A percentile compares a stretch with the other conserved stretches of the same genome.
Conservation (phyloP, 2,888 invertebrate genomes). For the Desoria tigrina region DNA sequence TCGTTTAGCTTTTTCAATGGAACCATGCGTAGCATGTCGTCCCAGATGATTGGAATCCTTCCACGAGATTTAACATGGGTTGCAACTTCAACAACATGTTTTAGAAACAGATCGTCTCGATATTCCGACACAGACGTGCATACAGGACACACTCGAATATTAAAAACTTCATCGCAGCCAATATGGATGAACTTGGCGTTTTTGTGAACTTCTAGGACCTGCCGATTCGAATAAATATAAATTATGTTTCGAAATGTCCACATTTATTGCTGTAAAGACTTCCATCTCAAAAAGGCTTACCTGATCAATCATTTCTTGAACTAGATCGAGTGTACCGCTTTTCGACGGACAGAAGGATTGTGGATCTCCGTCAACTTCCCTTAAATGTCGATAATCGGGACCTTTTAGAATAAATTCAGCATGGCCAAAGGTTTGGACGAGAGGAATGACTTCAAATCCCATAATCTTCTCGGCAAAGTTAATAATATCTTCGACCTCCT, state of each 20-base stretch:
- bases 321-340: constrained; percentile 64
- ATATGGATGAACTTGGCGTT: constrained; percentile 65
- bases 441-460: constrained; percentile 71
- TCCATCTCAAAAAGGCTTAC: constrained; percentile 56
- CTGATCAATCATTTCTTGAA: constrained; percentile 72
- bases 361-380: constrained; percentile 69
- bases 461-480: constrained; percentile 66
- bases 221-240: constrained; percentile 31
- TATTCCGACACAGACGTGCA: constrained; percentile 57
- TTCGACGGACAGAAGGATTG: constrained; percentile 75
- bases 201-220: constrained; percentile 57
- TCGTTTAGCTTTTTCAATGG: constrained; percentile 58
- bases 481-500: constrained; percentile 69
- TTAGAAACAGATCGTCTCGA: constrained; percentile 65
- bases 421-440: constrained; percentile 86
- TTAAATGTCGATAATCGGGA: constrained; percentile 65
- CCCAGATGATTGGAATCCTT: constrained; percentile 77
- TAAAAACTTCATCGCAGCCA: constrained; percentile 74
- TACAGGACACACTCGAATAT: constrained; percentile 68
- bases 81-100: constrained; percentile 67
- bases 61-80: constrained; percentile 56
- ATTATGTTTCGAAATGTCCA: background rate
- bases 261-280: too few species aligned
- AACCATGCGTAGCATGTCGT: constrained; percentile 75
- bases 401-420: constrained; percentile 81